Conservation (phyloP, 2,888 invertebrate genomes). For the Caenorhabditis sp. region DNA sequence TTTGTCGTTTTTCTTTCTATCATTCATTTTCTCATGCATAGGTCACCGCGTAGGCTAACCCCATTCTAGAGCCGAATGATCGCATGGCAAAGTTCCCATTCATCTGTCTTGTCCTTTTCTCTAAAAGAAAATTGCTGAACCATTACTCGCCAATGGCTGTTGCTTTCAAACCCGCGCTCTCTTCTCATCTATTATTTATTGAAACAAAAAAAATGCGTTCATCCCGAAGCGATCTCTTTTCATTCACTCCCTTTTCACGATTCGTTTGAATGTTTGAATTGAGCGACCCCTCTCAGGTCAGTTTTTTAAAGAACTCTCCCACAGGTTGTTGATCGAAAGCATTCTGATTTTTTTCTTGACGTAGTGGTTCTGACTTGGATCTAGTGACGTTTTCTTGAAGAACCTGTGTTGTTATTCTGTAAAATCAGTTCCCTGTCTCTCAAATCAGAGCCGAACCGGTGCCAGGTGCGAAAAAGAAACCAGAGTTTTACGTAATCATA, state of each 20-base stretch:
- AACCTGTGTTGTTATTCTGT: background rate
- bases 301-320: background rate
- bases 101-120: constrained; percentile 43
- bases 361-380: constrained; percentile 2
- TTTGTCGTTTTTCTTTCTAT: background rate
- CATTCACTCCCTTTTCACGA: constrained; percentile 3
- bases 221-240: constrained; percentile 11
- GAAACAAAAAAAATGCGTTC: constrained; percentile 54
- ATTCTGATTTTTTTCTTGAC: background rate
- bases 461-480: background rate
- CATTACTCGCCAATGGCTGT: constrained; percentile 55
- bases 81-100: constrained; percentile 48
- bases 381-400: background rate
- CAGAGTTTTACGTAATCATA: constrained; percentile 12
- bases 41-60: constrained; percentile 25
- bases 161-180: constrained; percentile 39
- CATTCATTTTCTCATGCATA: constrained; percentile 24
- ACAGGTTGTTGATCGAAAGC: background rate
- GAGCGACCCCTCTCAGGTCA: background rate
- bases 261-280: constrained; percentile 10
- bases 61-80: constrained; percentile 31
- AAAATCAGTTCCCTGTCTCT: too few relatives aligned
- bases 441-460: background rate
- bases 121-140: constrained; percentile 61
- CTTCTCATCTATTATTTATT: constrained; percentile 55